These are phyloP conservation scores for Thalpophila matura DNA, from an alignment of 2,888 invertebrate species.

Conservation along the genomic window DNA sequence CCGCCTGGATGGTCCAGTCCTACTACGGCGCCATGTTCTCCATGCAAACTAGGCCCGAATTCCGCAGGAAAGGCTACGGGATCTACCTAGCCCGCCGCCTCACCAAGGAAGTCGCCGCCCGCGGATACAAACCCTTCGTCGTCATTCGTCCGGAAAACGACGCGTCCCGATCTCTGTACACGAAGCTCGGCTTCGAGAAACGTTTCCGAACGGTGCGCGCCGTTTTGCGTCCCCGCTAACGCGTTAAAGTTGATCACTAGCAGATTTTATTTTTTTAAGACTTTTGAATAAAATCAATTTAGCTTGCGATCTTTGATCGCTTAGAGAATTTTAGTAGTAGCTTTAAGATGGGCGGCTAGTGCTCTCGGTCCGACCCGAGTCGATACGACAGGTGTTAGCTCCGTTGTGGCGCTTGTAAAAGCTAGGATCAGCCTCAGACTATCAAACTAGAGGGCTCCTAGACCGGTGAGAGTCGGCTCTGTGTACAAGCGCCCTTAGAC, in stretches of 20 bases:
- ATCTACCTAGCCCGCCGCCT: slow-evolving; percentile 93
- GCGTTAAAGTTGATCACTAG: slow-evolving; percentile 84
- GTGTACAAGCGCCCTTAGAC: slow-evolving; percentile 50
- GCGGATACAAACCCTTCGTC: slow-evolving; percentile 96
- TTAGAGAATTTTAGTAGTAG: slow-evolving; percentile 89
- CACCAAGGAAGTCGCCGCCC: slow-evolving; percentile 92
- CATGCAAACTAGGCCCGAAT: slow-evolving; percentile 96
- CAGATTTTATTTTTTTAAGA: slow-evolving; percentile 91
- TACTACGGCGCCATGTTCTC: slow-evolving; percentile 98
- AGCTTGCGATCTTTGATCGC: slow-evolving; percentile 90
- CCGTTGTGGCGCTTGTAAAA: slow-evolving; percentile 44
- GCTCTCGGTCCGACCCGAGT: slow-evolving; percentile 80
- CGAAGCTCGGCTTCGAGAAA: slow-evolving; percentile 95
- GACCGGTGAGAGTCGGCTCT: slow-evolving; percentile 15
- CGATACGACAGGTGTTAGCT: slow-evolving; percentile 57
- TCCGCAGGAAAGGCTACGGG: slow-evolving; percentile 94
- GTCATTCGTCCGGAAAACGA: slow-evolving; percentile 96
- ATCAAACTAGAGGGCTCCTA: slow-evolving; percentile 30
- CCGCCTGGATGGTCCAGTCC: slow-evolving; percentile 97
- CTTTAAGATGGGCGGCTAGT: slow-evolving; percentile 87
- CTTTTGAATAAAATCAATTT: slow-evolving; percentile 88
- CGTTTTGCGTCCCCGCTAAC: slow-evolving; percentile 92
- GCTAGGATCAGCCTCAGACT: slow-evolving; percentile 17
- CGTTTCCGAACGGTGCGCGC: slow-evolving; percentile 95
- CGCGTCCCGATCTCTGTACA: slow-evolving; percentile 95